Conservation (phyloP, 1,140 invertebrate genomes). For the Scylla paramamosain region DNA sequence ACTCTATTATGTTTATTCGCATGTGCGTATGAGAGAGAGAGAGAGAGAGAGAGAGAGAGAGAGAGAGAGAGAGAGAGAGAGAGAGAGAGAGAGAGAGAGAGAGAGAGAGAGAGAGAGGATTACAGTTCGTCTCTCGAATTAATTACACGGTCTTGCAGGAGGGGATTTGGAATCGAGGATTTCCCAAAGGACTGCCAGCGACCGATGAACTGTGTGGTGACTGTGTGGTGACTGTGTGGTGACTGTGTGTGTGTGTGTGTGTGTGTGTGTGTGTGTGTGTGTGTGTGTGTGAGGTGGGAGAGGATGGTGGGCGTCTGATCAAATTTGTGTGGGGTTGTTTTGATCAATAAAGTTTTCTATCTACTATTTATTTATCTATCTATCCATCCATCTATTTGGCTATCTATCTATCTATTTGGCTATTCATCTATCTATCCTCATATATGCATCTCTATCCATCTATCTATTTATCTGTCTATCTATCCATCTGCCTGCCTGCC, state of each 20-base stretch:
- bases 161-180: constrained; percentile 62
- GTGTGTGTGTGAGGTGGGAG: too few species aligned
- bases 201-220: not conserved
- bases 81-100: constrained; percentile 44
- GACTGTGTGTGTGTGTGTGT: not conserved
- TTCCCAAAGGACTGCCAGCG: constrained; percentile 31
- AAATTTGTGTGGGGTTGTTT: too few species aligned
- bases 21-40: not conserved
- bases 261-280: not conserved
- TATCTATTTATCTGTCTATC: too few species aligned
- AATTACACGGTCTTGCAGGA: constrained; percentile 69
- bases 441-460: too few species aligned
- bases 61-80: constrained; percentile 46
- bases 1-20: not conserved
- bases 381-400: too few species aligned
- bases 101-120: constrained; percentile 43
- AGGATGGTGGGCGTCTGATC: too few species aligned
- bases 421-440: too few species aligned
- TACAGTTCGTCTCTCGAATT: constrained; percentile 66
- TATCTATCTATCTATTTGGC: too few species aligned
- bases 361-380: too few species aligned
- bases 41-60: constrained; percentile 46
- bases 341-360: too few species aligned
- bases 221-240: not conserved
- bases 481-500: too few species aligned